Evolutionary conservation across 1,140 invertebrate species (phyloP), one percentile per base, ranked within the genome.

Genomic region (Andricus grossulariae): DNA sequence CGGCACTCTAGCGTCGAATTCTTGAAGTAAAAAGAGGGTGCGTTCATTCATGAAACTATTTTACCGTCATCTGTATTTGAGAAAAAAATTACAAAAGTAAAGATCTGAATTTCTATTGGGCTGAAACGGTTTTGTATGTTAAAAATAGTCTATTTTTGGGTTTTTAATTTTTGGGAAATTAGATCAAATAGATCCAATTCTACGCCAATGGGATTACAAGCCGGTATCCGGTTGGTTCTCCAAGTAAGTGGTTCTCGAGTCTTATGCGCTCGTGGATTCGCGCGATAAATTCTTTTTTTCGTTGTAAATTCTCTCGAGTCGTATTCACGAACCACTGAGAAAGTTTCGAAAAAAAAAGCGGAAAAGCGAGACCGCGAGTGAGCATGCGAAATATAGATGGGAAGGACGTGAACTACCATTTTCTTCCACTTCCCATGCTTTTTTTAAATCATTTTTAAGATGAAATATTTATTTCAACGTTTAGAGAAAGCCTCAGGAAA

Each of bases 141-240:
- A 39, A 66, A 66, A 66, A n/a, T 0, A 10, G 6, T 39, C 39
- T 66, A 32, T 66, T 66, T n/a, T 60, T 12, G 32, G 2, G 13
- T 39, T 45, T n/a, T 15, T 8, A 12, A 39, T 50, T 71, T 25
- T 32, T 52, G 5, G 16, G n/a, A 71, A 54, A 39, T 45, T 45
- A 45, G 50, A 50, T 51, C 50, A 50, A n/a, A 32, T 55, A 72
- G 75, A 72, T 39, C 25, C 8, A 79, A 72, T 78, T 77, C 80
- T 83, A 76, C 82, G 85, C 87, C 82, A 83, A 83, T 85, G 87
- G 80, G 76, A 83, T 74, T 49, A 72, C 83, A 78, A 81, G 71
- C 78, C 76, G 78, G 82, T 86, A 87, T 88, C 87, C 86, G 86
- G 86, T 87, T 86, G 72, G 82, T 80, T 86, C 81, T 83, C 83